Base-by-base conservation (phyloP, 2,888 invertebrate species). In the Thelaira solivaga region DNA sequence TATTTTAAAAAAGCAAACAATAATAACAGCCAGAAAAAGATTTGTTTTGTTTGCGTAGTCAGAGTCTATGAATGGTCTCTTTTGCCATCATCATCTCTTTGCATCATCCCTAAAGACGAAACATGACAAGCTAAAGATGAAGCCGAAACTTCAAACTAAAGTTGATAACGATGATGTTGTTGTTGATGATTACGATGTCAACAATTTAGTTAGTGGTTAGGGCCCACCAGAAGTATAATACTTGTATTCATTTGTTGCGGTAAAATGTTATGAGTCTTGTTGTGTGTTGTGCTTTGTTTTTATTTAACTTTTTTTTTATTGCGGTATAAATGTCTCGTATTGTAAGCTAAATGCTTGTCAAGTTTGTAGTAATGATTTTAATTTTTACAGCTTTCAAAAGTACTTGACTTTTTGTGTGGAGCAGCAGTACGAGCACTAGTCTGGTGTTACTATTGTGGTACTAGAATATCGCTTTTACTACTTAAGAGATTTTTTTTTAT, bases 341-440 rank as follows among this genome's bases (percentile, higher is more conserved):
- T 72, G 47, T 55, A 65, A 76, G 59, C 61, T 47, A 76, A 76
- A 72, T 72, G 67, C 55, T 77, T 68, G 67, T 71, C 67, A 47
- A 68, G 55, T 57, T 68, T 41, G 16, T 62, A 10, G 62, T 77
- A 68, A 77, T 77, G 72, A 72, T 77, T 72, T 65, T 41, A 55
- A 77, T 72, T 77, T n/a, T 77, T 77, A 62, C 49, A 61, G 71
- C 65, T 76, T 76, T 31, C n/a, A 41, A 64, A 69, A 76, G 49
- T 43, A 64, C 68, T 76, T 71, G 71, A 71, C 59, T 64, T 39
- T 71, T 61, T 47, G 43, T 59, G 16, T 36, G 43, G 31, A 45
- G n/a, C n/a, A n/a, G n/a, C 36, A 55, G 39, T 53, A 5, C 29
- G n/a, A 18, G 11, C n/a, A n/a, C n/a, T n/a, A n/a, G n/a, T n/a